Evolutionary conservation across 2,797 vertebrate species (phyloP), one percentile per base, ranked within the genome.

Genomic region (Darevskia mixta): DNA sequence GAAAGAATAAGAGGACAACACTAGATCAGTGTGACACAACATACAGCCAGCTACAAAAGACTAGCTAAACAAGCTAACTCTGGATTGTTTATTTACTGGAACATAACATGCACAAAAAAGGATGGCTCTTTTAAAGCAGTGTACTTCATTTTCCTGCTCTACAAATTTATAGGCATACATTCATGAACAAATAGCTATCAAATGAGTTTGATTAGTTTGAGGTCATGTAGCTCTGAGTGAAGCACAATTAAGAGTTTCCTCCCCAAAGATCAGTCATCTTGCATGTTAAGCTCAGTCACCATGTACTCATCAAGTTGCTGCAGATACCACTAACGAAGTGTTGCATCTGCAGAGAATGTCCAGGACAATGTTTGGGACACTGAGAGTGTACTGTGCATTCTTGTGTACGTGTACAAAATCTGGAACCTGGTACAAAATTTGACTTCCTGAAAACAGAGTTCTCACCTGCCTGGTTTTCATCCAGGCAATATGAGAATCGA

Each of bases 11-110:
- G 69, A 93, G 69, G 92, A 91, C 79, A 93, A 92, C 82, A 92
- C 90, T 91, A 92, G 92, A 95, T 96, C 87, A 91, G 91, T 18
- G 0, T 93, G 94, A 96, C 88, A 89, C 43, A 90, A 86, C 89
- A 94, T 93, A 94, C 88, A 94, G 94, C 80, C 88, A 93, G 88
- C 7, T 82, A 91, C 88, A 92, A 78, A 73, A 79, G 35, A 82
- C 82, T 91, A 55, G 38, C n/a, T 91, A 93, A 95, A 92, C 81
- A 84, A 94, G 55, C 58, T 83, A 75, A 38, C 58, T 67, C 66
- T 2, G 2, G 49, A 91, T 69, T 66, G 1, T 55, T 92, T 86
- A 89, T 83, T 92, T 90, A 91, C 90, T 64, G 79, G 79, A 75
- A 45, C 43, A 64, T 71, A 45, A 93, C 88, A 77, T 85, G 79